phyloP scores from a whole-genome alignment of 2,888 invertebrate genomes.

The Rhamphomyia laevipes region DNA sequence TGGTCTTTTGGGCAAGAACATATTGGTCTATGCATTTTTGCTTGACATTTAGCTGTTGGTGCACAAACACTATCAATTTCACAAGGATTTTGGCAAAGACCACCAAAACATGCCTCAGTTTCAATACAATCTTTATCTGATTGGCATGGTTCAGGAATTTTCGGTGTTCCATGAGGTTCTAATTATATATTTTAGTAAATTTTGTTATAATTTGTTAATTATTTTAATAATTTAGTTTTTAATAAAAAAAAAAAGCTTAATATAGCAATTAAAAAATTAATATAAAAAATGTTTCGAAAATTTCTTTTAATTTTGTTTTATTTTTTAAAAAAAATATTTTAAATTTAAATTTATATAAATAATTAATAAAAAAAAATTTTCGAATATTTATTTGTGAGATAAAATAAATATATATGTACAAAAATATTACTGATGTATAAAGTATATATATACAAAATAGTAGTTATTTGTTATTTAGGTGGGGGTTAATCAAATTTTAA shows the following conservation, averaged over 20 bases:
- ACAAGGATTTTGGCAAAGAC: conserved; percentile 71
- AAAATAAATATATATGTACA: no score
- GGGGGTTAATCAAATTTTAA: conserved; percentile 13
- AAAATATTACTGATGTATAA: no score
- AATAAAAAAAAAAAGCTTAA: not conserved
- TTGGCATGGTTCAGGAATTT: conserved; percentile 66
- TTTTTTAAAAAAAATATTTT: no score
- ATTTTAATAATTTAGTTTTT: not conserved
- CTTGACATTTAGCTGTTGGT: conserved; percentile 62
- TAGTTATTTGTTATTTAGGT: no score
- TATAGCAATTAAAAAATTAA: not conserved
- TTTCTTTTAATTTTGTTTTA: no score
- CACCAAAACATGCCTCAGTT: conserved; percentile 72
- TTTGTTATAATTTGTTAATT: not conserved
- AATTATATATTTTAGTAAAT: conserved; percentile 21
- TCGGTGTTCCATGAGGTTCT: conserved; percentile 59
- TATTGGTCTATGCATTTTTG: conserved; percentile 71
- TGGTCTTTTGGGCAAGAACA: conserved; percentile 70
- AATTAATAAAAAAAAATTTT: no score
- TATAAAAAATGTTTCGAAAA: not conserved
- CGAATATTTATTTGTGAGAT: no score
- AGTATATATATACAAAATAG: no score
- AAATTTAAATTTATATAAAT: no score
- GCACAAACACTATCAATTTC: conserved; percentile 69
- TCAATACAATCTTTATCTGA: conserved; percentile 75